These are phyloP conservation scores for Nasonia giraulti DNA, from an alignment of 1,140 invertebrate species.

Conservation along the genomic window DNA sequence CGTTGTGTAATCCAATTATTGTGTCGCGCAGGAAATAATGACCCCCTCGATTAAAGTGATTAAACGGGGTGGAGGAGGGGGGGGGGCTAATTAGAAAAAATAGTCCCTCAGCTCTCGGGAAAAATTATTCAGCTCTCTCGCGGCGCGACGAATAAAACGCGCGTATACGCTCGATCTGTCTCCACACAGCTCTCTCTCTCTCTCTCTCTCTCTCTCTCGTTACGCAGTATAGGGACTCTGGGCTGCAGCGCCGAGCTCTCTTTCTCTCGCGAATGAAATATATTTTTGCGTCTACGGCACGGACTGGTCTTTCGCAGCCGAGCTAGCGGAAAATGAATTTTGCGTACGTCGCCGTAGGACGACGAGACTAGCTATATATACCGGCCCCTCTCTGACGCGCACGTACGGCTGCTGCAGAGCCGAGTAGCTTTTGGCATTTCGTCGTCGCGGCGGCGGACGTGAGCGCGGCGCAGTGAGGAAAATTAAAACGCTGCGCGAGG, in stretches of 20 bases:
- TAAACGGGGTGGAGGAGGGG: not conserved
- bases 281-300: not conserved
- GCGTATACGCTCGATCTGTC: not conserved
- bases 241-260: too few species aligned
- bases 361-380: too few species aligned
- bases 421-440: not conserved
- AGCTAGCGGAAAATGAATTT: conserved; percentile 23
- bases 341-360: not conserved
- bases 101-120: not conserved
- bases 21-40: not conserved
- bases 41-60: not conserved
- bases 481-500: conserved; percentile 22
- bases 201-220: too few species aligned
- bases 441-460: conserved; percentile 40
- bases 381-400: not conserved
- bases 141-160: not conserved
- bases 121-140: not conserved
- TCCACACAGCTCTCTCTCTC: too few species aligned
- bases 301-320: not conserved
- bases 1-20: not conserved
- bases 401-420: not conserved
- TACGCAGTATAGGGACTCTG: too few species aligned
- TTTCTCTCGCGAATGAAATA: conserved; percentile 18
- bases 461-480: conserved; percentile 9
- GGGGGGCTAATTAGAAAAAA: conserved; percentile 38